Conservation (phyloP, 64 coral and sea anemone genomes). For the Montipora sp. region DNA sequence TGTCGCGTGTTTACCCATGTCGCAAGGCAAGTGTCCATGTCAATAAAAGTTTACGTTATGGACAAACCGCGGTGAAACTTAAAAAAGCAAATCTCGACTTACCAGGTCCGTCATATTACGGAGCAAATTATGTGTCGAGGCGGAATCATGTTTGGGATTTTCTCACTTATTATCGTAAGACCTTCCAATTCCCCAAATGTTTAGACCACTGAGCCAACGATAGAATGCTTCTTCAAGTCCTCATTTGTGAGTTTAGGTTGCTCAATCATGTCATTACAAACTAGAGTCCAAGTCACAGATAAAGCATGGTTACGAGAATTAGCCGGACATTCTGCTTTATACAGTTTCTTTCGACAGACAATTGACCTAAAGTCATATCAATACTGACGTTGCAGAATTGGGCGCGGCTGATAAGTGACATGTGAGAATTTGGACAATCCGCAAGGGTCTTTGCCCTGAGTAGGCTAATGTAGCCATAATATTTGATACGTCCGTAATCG, state of each 20-base stretch:
- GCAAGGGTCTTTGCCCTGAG: not conserved
- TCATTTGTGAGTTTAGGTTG: too few relatives aligned
- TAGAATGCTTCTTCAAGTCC: too few relatives aligned
- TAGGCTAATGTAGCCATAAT: too few relatives aligned
- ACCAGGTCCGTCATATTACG: not conserved
- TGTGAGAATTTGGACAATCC: not conserved
- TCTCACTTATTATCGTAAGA: too few relatives aligned
- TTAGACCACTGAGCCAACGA: too few relatives aligned
- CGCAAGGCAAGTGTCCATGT: not conserved
- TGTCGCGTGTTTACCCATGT: not conserved
- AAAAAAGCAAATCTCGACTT: not conserved
- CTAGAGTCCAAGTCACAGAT: not conserved
- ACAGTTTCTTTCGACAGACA: not conserved
- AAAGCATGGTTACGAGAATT: too few relatives aligned
- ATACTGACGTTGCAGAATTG: not conserved
- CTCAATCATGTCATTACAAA: not conserved
- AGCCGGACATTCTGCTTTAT: too few relatives aligned
- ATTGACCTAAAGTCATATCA: slow-evolving; percentile 1
- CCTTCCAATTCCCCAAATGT: too few relatives aligned
- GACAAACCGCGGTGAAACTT: not conserved
- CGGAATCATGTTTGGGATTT: not conserved
- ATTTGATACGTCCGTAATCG: too few relatives aligned
- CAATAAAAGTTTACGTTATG: not conserved
- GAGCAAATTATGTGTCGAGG: not conserved
- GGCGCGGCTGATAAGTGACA: not conserved